Conservation (phyloP, 2,113 vertebrate genomes). For the Sapajus apella region DNA sequence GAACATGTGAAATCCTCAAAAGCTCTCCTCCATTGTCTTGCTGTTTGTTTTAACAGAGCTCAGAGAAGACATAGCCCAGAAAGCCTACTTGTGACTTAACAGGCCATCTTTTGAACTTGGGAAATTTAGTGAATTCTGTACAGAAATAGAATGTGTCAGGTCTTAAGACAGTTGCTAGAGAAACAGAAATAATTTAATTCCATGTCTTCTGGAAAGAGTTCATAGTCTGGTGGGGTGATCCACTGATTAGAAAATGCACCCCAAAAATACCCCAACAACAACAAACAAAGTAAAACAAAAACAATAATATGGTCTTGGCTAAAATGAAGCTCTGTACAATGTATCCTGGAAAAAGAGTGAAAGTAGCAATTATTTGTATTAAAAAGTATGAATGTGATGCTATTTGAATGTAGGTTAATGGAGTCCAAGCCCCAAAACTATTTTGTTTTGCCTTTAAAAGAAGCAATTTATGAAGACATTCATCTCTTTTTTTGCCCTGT, state of each 20-base stretch:
- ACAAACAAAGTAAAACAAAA: neutral
- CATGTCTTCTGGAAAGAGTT: neutral
- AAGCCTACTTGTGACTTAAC: neutral
- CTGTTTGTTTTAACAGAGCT: neutral
- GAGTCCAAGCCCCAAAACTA: no score
- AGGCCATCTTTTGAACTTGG: neutral
- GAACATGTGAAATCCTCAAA: neutral
- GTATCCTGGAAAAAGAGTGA: neutral
- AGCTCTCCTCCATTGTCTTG: neutral
- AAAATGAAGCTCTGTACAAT: fast-evolving
- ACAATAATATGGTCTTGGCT: fast-evolving
- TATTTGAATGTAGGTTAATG: neutral
- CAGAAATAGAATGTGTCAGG: neutral
- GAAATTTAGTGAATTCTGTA: neutral
- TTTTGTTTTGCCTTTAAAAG: neutral
- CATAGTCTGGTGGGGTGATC: neutral
- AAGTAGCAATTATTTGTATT: neutral
- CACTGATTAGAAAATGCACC: neutral
- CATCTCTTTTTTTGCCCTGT: neutral
- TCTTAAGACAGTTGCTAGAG: neutral
- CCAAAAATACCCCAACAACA: neutral
- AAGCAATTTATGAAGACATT: neutral
- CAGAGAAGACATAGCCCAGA: neutral
- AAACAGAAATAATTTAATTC: neutral
- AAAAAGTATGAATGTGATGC: fast-evolving